A percentile compares a stretch with the other conserved stretches of the same genome.
These are phyloP conservation scores for Amazona vittata DNA, from an alignment of 2,113 vertebrate species.

Conservation along the genomic window DNA sequence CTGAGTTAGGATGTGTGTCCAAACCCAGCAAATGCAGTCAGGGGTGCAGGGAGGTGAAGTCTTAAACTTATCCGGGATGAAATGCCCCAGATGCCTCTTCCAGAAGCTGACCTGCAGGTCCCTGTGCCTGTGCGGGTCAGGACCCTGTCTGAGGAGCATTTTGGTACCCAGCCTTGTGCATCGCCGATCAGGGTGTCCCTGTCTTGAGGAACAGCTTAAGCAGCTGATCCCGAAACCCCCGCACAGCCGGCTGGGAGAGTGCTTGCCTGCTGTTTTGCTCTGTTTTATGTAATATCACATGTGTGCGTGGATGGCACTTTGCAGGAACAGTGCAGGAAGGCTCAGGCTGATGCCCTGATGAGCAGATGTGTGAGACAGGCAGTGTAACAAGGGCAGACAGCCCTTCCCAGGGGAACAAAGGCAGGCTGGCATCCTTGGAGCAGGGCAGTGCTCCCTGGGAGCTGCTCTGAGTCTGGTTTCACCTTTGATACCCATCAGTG, in stretches of 20 bases:
- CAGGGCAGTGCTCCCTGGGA: not conserved
- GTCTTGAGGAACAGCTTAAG: accelerated
- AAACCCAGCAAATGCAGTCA: not conserved
- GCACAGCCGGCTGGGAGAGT: not conserved
- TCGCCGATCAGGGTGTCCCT: accelerated
- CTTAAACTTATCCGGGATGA: not conserved
- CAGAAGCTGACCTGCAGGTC: not conserved
- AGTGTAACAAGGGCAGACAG: not conserved
- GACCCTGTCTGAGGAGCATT: accelerated
- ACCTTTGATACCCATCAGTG: not conserved
- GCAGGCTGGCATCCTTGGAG: not conserved
- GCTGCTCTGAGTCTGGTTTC: accelerated
- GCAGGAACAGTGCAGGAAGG: not conserved
- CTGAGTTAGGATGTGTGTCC: not conserved
- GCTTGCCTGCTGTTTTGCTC: not conserved
- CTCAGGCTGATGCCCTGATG: not conserved
- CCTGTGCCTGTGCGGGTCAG: not conserved
- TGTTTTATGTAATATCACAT: not conserved
- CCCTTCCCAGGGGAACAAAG: not conserved
- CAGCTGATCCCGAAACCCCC: not conserved
- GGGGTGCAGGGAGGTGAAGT: not conserved
- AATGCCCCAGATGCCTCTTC: not conserved
- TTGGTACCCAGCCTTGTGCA: accelerated
- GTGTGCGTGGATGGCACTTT: not conserved
- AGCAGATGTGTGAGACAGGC: not conserved